phyloP scores from a whole-genome alignment of 1,140 invertebrate species.

The Delia radicum region DNA sequence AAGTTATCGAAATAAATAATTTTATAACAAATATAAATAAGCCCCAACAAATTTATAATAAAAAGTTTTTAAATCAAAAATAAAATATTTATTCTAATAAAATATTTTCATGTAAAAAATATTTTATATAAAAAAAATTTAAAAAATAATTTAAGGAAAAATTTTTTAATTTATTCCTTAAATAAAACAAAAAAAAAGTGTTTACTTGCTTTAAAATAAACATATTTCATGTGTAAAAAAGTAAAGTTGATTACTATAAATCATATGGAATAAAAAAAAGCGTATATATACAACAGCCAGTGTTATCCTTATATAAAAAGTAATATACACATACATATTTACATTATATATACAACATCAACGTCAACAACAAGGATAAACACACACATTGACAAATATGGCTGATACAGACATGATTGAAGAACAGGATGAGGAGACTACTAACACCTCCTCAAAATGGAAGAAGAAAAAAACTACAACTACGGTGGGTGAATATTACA shows the following conservation, averaged over 20 bases:
- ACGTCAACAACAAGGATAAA: conserved; percentile 37
- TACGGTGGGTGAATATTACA: conserved; percentile 14
- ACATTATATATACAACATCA: not conserved
- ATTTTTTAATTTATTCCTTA: no score
- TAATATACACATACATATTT: not conserved
- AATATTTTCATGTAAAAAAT: no score
- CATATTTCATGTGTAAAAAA: no score
- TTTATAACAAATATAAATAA: not conserved
- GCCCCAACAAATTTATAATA: not conserved
- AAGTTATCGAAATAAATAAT: not conserved
- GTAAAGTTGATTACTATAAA: no score
- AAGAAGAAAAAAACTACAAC: conserved; percentile 47
- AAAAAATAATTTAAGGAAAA: no score
- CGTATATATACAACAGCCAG: no score
- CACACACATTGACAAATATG: conserved; percentile 38
- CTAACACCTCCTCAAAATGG: conserved; percentile 50
- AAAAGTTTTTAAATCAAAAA: not conserved
- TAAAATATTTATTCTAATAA: not conserved
- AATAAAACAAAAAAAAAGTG: no score
- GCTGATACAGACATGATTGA: conserved; percentile 46
- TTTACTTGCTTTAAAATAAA: no score
- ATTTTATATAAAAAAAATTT: no score
- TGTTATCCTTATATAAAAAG: no score
- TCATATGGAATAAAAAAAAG: no score
- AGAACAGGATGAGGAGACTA: conserved; percentile 40